Evolutionary conservation across 1,140 invertebrate genomes (phyloP), one percentile per base, ranked within the genome.

Genomic region (Lucilia cuprina): DNA sequence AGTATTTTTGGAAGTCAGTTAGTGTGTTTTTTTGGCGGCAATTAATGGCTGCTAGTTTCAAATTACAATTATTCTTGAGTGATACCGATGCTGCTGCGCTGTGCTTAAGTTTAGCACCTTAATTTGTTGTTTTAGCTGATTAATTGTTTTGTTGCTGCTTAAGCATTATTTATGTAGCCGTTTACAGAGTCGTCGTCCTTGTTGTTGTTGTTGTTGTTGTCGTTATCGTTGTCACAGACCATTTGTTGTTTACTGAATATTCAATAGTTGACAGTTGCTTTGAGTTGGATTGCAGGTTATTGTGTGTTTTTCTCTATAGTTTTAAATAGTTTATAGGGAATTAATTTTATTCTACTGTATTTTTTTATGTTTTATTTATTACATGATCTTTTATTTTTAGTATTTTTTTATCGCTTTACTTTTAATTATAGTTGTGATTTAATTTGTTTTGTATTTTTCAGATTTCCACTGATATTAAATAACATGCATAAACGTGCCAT

Each of bases 351-450:
- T 21, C 8, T 70, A 25, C 19, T 9, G n/a, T 70, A 7, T 7
- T 70, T 65, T 19, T 21, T 21, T 21, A 70, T 70, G 65, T 70
- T 70, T 70, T 70, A 70, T 70, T 70, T 70, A 70, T 70, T 70
- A 70, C 65, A 21, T 70, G 65, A 21, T 70, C 19, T 70, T 70
- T 70, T 21, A 21, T 70, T 9, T 70, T 70, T 21, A 19, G 14
- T 65, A 5, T 4, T 65, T 65, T 65, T 65, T 65, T 65, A 65
- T 65, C 17, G 65, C 5, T 25, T 70, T 10, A n/a, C 5, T 70
- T 21, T 21, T 55, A 55, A 55, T 55, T 55, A 55, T 5, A 55
- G 50, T 55, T 55, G 50, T 55, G 50, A 55, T 55, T 55, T 55
- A 55, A 55, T 55, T 55, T 55, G 50, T 55, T 55, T 12, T 55